Conservation (phyloP, 30 jellyfish, hydroid and myxozoan species). For the Sanderia malayensis region DNA sequence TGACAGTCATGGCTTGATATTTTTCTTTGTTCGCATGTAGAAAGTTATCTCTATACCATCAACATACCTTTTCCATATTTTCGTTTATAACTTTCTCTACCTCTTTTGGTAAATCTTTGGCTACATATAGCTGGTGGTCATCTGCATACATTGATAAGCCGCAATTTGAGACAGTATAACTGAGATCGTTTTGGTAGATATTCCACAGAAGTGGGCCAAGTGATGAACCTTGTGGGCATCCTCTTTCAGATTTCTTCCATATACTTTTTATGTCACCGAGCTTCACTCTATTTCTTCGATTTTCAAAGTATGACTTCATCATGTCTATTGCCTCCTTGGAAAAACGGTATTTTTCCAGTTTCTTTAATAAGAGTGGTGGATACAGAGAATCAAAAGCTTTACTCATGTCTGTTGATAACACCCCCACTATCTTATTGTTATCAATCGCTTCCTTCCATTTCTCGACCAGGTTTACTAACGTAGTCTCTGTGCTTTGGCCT, state of each 20-base stretch:
- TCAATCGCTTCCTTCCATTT: slow-evolving; percentile 34
- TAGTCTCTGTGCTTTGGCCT: slow-evolving; percentile 28
- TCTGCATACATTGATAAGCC: slow-evolving; percentile 40
- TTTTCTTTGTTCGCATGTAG: too few species aligned
- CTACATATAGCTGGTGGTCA: slow-evolving; percentile 50
- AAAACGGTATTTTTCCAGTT: slow-evolving; percentile 21
- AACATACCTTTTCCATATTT: too few species aligned
- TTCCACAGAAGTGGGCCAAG: slow-evolving; percentile 49
- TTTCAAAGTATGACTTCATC: slow-evolving; percentile 35
- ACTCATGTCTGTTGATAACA: slow-evolving; percentile 41
- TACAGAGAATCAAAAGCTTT: slow-evolving; percentile 30
- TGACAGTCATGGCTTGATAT: too few species aligned
- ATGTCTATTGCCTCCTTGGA: slow-evolving; percentile 12
- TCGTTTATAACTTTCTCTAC: too few species aligned
- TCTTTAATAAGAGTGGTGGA: slow-evolving; percentile 22
- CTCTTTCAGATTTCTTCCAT: slow-evolving; percentile 42
- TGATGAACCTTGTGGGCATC: slow-evolving; percentile 52
- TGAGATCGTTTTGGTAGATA: slow-evolving; percentile 47
- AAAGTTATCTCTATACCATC: too few species aligned
- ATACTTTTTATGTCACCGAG: slow-evolving; percentile 26
- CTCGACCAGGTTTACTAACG: slow-evolving; percentile 10
- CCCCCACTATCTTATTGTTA: slow-evolving; percentile 16
- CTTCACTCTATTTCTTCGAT: slow-evolving; percentile 32
- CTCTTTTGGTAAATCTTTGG: too few species aligned
- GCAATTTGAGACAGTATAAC: slow-evolving; percentile 23